phyloP scores from a whole-genome alignment of 2,113 vertebrate genomes.

The Corythaeola cristata region DNA sequence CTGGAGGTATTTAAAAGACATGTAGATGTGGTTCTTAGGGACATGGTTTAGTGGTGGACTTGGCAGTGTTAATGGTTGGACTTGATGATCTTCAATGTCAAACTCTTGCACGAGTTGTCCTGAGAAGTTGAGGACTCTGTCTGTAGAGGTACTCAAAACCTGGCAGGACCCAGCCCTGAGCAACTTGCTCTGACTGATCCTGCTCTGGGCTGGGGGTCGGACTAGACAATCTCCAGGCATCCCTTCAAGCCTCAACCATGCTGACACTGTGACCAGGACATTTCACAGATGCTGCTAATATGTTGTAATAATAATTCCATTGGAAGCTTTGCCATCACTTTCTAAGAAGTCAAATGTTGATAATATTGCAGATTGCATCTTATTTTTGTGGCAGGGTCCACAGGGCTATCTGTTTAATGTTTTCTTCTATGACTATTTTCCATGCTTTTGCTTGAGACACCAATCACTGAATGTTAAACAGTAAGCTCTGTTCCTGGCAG shows the following conservation, averaged over 20 bases:
- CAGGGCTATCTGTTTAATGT: background rate
- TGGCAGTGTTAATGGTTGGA: too few relatives aligned
- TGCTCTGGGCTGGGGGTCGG: background rate
- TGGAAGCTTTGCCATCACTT: background rate
- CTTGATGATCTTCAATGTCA: too few relatives aligned
- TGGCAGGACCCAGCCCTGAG: background rate
- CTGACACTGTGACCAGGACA: background rate
- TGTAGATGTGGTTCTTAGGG: too few relatives aligned
- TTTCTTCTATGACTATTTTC: background rate
- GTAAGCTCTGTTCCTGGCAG: background rate
- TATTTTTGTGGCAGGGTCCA: background rate
- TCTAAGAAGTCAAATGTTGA: background rate
- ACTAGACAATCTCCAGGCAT: background rate
- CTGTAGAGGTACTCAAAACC: background rate
- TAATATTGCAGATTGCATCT: background rate
- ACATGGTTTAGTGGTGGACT: too few relatives aligned
- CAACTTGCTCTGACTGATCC: background rate
- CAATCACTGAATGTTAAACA: background rate
- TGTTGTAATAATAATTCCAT: background rate
- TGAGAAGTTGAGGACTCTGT: background rate
- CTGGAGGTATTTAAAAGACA: too few relatives aligned
- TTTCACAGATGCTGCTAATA: background rate
- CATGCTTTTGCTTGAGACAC: background rate
- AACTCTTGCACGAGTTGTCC: background rate
- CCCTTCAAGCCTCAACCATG: background rate